Percentiles rank a stretch among this genome's conserved stretches.
Conservation (phyloP, 2,888 invertebrate species). For the Agrotis segetum region DNA sequence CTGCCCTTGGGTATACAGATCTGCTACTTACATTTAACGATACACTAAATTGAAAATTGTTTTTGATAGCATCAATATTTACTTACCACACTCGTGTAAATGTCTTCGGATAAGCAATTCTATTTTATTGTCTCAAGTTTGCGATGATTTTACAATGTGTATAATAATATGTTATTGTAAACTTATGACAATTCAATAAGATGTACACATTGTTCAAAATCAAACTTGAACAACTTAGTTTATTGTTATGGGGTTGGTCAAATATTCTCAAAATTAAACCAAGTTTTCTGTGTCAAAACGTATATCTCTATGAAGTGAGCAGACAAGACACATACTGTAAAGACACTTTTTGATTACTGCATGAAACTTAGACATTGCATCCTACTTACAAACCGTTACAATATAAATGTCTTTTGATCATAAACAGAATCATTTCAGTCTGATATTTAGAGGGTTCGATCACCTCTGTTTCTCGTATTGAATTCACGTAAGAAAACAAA, state of each 20-base stretch:
- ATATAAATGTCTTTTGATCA: not conserved
- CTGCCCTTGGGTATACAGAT: conserved; percentile 7
- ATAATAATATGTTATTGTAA: too few relatives aligned
- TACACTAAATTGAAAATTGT: conserved; percentile 17
- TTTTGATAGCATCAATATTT: conserved; percentile 10
- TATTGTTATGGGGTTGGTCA: not conserved
- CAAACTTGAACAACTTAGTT: not conserved
- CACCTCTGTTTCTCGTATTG: not conserved
- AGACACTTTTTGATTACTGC: too few relatives aligned
- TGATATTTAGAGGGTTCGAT: not conserved
- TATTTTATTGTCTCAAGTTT: not conserved
- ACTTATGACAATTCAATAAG: not conserved
- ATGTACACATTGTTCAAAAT: not conserved
- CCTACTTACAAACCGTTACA: not conserved
- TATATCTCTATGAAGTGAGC: not conserved
- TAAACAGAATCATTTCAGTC: not conserved
- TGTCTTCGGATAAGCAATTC: conserved; percentile 8
- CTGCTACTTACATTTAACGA: conserved; percentile 25
- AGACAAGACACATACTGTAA: too few relatives aligned
- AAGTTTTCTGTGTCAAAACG: not conserved
- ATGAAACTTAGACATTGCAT: not conserved
- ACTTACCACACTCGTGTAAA: conserved; percentile 1
- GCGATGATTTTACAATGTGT: too few relatives aligned
- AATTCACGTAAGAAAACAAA: conserved; percentile 19
- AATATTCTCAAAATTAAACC: not conserved